Base-by-base conservation (phyloP, 2,888 invertebrate genomes). In the Melinopterus prodromus region DNA sequence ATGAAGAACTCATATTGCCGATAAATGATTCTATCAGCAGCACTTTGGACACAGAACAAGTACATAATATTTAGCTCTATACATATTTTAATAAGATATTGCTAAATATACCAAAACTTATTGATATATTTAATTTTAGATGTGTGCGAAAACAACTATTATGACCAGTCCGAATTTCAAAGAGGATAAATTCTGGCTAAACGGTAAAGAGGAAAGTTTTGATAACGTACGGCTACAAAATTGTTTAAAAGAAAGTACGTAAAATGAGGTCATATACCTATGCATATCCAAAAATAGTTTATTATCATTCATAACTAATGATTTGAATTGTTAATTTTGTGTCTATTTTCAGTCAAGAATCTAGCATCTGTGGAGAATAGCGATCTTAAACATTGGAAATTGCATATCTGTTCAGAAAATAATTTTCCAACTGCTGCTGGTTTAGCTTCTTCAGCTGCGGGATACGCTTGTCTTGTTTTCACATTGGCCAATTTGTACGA, bases 341-440 rank as follows among this genome's bases (percentile, higher is more conserved):
- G 16, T 16, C 70, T 76, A 80, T 79, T 87, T 87, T 79, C 84
- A 93, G 93, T 93, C 80, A 90, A 89, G 83, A 88, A 89, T 83
- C 86, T 90, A 83, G 90, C 91, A 0, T 2, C 16, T 37, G 9
- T 53, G 12, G 53, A 53, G 53, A 53, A 53, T 53, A 53, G 36
- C 53, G 26, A 76, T 70, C 81, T 87, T 9, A 15, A 93, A 9
- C 89, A 91, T 15, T 95, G 95, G 94, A 95, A 95, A 86, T 87
- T 97, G 69, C 95, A 94, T 84, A 94, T 97, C 85, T 95, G 95
- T 87, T 97, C 97, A 0, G 94, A 94, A 87, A 99, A 99, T 89
- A 99, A 99, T 90, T 99, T 99, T 87, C 99, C 99, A 12, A 99
- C 99, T 4, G 98, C 98, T 4, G 99, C 99, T 79, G 99, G 99